Conservation (phyloP, 2,797 vertebrate genomes). For the Melanotaenia nigrans region DNA sequence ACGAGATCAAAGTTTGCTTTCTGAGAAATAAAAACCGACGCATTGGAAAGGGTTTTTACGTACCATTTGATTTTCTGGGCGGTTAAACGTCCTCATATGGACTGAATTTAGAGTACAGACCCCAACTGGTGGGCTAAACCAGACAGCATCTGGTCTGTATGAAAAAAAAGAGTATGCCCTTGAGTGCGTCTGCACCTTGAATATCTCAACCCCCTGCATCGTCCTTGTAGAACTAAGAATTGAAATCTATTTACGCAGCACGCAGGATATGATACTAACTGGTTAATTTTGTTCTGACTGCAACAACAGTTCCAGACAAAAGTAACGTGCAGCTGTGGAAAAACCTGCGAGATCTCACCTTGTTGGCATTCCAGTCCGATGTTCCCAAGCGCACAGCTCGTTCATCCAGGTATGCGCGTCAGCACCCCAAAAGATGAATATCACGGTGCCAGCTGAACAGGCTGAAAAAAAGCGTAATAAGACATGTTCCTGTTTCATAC, state of each 20-base stretch:
- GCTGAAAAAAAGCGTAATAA: slow-evolving; percentile 17
- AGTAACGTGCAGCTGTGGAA: slow-evolving; percentile 16
- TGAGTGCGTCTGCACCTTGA: slow-evolving; percentile 62
- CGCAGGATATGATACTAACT: not conserved
- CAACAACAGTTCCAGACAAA: slow-evolving; percentile 10
- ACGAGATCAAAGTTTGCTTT: slow-evolving; percentile 78
- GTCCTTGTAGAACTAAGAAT: slow-evolving; percentile 27
- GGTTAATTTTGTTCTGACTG: not conserved
- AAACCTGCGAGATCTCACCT: slow-evolving; percentile 75
- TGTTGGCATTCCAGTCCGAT: slow-evolving; percentile 69
- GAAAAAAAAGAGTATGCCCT: slow-evolving; percentile 50
- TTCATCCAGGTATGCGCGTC: slow-evolving; percentile 56
- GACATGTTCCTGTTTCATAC: slow-evolving; percentile 43
- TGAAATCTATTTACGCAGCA: not conserved
- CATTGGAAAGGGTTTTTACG: slow-evolving; percentile 7
- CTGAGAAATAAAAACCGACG: slow-evolving; percentile 41
- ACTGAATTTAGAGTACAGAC: not conserved
- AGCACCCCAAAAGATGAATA: slow-evolving; percentile 4
- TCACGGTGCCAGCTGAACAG: slow-evolving; percentile 13
- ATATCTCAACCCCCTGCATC: slow-evolving; percentile 28
- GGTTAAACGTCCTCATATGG: not conserved
- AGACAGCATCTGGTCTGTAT: slow-evolving; percentile 15
- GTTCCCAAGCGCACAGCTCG: slow-evolving; percentile 60
- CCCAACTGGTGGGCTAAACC: slow-evolving; percentile 2
- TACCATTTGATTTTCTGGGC: not conserved